These are phyloP conservation scores for Dromococcyx pavoninus DNA, from an alignment of 2,797 vertebrate genomes.

Conservation along the genomic window DNA sequence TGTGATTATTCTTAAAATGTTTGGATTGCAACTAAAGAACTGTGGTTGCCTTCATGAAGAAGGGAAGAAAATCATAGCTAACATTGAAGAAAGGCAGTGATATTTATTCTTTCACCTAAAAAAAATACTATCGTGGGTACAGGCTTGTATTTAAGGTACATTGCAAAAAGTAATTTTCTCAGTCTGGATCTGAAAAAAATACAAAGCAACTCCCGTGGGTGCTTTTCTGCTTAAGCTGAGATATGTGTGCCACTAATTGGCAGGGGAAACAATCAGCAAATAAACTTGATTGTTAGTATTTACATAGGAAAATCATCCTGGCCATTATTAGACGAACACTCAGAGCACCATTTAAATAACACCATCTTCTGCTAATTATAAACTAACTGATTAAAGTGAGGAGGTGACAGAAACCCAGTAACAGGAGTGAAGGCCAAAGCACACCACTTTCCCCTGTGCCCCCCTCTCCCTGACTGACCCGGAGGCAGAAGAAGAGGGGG, in stretches of 20 bases:
- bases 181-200: not conserved
- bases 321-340: slow-evolving; percentile 29
- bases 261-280: slow-evolving; percentile 22
- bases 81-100: not conserved
- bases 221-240: not conserved
- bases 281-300: slow-evolving; percentile 32
- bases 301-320: slow-evolving; percentile 11
- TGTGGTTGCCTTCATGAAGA: not conserved
- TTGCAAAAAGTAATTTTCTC: not conserved
- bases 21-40: not conserved
- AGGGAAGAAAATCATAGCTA: not conserved
- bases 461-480: rapidly evolving
- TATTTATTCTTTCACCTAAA: not conserved
- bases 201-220: not conserved
- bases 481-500: rapidly evolving
- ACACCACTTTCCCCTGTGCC: rapidly evolving
- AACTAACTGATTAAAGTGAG: not conserved
- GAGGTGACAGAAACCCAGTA: not conserved
- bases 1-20: not conserved
- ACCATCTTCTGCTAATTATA: not conserved
- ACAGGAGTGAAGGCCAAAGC: not conserved
- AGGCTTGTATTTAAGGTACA: not conserved
- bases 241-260: not conserved
- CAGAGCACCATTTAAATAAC: slow-evolving; percentile 9
- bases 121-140: not conserved